Conservation (phyloP, 2,888 invertebrate genomes). For the Ommatoiulus sabulosus region DNA sequence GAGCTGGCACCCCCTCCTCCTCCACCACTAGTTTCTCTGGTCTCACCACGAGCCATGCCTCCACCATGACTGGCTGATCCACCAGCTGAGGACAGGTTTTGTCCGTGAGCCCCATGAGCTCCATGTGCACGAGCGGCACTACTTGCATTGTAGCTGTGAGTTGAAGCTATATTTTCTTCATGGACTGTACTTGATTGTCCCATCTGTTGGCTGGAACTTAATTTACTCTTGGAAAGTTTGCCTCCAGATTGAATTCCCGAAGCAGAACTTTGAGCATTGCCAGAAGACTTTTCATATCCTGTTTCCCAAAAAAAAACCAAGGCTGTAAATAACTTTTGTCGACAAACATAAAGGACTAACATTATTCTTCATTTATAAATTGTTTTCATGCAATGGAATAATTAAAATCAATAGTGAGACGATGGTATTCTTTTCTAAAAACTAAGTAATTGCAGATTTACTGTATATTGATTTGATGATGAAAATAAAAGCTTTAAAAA, state of each 20-base stretch:
- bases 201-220: slow-evolving; percentile 16
- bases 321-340: background rate
- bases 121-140: slow-evolving; percentile 23
- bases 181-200: slow-evolving; percentile 47
- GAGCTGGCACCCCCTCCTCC: slow-evolving; percentile 5
- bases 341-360: background rate
- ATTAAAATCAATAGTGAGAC: no score
- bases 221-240: slow-evolving; percentile 49
- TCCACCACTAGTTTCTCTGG: background rate
- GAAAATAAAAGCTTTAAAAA: no score
- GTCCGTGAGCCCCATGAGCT: background rate
- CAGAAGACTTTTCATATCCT: slow-evolving; percentile 41
- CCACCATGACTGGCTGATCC: background rate
- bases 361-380: no score
- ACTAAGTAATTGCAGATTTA: no score
- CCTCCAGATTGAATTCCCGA: slow-evolving; percentile 50
- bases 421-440: no score
- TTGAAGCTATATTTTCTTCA: slow-evolving; percentile 33
- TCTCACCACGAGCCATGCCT: slow-evolving; percentile 45
- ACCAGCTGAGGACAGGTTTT: background rate
- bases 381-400: no score
- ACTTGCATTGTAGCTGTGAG: slow-evolving; percentile 38
- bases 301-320: background rate
- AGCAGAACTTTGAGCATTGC: background rate
- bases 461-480: no score